Evolutionary conservation across 2,888 invertebrate species (phyloP).

Genomic region (Icerya purchasi): DNA sequence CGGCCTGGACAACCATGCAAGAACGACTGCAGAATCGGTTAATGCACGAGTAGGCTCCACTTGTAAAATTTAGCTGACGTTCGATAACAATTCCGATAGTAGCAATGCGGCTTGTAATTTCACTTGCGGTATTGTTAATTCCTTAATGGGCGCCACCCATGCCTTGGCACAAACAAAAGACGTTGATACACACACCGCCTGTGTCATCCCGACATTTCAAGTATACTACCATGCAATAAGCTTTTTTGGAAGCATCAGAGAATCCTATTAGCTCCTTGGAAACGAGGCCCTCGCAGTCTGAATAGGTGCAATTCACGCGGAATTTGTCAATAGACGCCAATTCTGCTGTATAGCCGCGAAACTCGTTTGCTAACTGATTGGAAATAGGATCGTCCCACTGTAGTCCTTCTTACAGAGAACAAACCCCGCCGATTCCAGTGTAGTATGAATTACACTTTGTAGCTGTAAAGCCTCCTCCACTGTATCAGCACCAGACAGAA

Average conservation of each 20-base stretch:
- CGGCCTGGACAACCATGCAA: background rate
- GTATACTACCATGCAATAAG: slow-evolving; percentile 13
- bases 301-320: slow-evolving; percentile 5
- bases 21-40: slow-evolving; percentile 4
- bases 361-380: background rate
- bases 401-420: background rate
- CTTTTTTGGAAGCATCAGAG: slow-evolving; percentile 15
- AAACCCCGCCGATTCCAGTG: background rate
- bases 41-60: too few species aligned
- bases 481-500: too few species aligned
- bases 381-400: too few species aligned
- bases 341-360: background rate
- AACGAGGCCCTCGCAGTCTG: slow-evolving; percentile 5
- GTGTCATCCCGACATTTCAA: slow-evolving; percentile 11
- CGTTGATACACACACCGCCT: slow-evolving; percentile 27
- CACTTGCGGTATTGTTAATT: slow-evolving; percentile 12
- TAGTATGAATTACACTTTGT: slow-evolving; percentile 1
- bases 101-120: slow-evolving; percentile 14
- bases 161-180: slow-evolving; percentile 32
- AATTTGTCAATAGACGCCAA: slow-evolving; percentile 1
- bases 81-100: slow-evolving; percentile 8
- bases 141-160: slow-evolving; percentile 13
- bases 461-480: background rate
- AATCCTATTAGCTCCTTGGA: too few species aligned
- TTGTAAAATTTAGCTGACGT: too few species aligned